Evolutionary conservation across 1,140 invertebrate species (phyloP), one percentile per base, ranked within the genome.

Genomic region (Aphelenchoides besseyi): DNA sequence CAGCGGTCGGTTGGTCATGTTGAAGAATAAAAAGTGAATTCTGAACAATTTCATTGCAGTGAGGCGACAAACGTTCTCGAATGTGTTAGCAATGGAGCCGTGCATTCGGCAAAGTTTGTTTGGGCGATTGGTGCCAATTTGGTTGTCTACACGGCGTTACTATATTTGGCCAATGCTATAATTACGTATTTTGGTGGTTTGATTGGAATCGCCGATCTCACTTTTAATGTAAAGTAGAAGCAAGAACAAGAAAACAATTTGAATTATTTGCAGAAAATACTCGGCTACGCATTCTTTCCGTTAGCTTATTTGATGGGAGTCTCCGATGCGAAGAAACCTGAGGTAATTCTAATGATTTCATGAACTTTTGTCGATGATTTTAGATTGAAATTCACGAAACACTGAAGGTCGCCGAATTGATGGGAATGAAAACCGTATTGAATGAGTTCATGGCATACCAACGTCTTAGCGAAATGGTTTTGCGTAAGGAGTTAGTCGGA

Each of bases 381-480:
- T 67, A 75, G 76, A 55, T 71, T 12, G 52, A 70, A 29, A 67
- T 74, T 3, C 32, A 77, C 9, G 80, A 82, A 74, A 82, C 78
- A 5, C 29, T 79, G 37, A 85, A 88, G 0, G 91, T 95, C 0
- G 93, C 89, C 0, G 88, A 88, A 41, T 86, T 95, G 2, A 90
- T 95, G 41, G 93, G 92, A 0, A 83, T 93, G 0, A 96, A 96
- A 87, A 92, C 90, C 0, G 89, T 93, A 0, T 88, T 94, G 1
- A 96, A 95, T 81, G 93, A 95, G 85, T 95, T 95, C 84, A 90
- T 94, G 0, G 93, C 93, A 0, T 95, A 93, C 81, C 85, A 91
- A 81, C 85, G 89, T 69, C 85, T 94, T 71, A 89, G 90, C 1
- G 86, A 89, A 72, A 32, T 66, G 32, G 32, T 66, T 32, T n/a